Evolutionary conservation across 2,113 vertebrate genomes (phyloP).

Genomic region (Xyliphius kryptos): DNA sequence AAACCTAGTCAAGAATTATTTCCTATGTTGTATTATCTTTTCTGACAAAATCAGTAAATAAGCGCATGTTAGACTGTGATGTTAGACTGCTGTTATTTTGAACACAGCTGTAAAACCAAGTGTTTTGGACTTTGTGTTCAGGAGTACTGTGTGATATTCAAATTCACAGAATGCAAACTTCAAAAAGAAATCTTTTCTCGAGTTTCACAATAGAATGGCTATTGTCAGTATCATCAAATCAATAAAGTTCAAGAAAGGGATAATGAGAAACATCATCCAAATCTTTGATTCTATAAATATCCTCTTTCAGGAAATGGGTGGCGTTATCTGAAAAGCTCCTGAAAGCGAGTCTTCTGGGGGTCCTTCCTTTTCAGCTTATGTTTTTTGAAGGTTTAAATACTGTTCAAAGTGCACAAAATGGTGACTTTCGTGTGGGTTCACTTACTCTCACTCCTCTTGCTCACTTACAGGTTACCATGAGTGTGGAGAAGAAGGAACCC

Average conservation of each 20-base stretch:
- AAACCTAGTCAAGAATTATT: no score
- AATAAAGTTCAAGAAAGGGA: neutral
- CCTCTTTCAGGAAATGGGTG: conserved; percentile 31
- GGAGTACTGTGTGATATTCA: no score
- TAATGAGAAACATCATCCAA: conserved; percentile 1
- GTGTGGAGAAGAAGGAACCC: conserved; percentile 53
- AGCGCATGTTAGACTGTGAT: no score
- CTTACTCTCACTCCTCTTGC: neutral
- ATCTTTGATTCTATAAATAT: conserved; percentile 29
- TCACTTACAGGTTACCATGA: conserved; percentile 53
- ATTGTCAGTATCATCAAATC: neutral
- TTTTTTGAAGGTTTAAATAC: conserved; percentile 14
- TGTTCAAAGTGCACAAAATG: conserved; percentile 14
- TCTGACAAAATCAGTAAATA: no score
- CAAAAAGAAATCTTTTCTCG: neutral
- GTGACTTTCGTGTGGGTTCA: neutral
- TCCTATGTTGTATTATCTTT: no score
- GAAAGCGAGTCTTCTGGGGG: neutral
- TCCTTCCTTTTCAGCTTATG: conserved; percentile 11
- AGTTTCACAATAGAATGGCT: neutral
- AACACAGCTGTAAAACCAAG: no score
- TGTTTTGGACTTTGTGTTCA: no score
- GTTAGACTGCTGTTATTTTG: no score
- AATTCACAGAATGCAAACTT: conserved; percentile 1
- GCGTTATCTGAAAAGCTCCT: conserved; percentile 1